Evolutionary conservation across 2,797 vertebrate species (phyloP), one percentile per base, ranked within the genome.

Genomic region (Notoglanidium macrostoma): DNA sequence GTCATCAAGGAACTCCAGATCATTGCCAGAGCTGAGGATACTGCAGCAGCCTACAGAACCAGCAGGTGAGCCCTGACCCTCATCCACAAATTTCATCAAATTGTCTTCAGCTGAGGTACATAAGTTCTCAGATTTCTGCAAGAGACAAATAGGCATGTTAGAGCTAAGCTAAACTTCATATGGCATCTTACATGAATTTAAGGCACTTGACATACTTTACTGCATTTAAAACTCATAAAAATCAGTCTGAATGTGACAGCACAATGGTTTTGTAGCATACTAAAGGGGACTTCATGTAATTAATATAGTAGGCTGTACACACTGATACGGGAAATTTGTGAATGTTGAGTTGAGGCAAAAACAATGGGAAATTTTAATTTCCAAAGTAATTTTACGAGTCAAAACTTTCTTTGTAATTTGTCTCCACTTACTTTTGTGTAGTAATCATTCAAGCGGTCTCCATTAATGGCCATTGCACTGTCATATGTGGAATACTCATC

Each of bases 11-110:
- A 97, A 98, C 29, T 8, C 91, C 74, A 98, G 94, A 1, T 98
- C 96, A 0, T 94, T 91, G 44, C 97, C 96, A 2, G 90, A 93
- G 74, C 96, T 96, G 79, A 97, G 94, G 51, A 96, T 91, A 87
- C 97, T 98, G 93, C 96, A 97, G 91, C 96, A 97, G 88, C 96
- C 97, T 0, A 98, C 40, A 0, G 98, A 99, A 19, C 97, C 97
- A 0, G 91, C 95, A 7, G 88, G 72, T 1, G 98, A 99, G 12
- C 90, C 95, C 3, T 92, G 89, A 0, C 97, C 98, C 90, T 98
- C 98, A 14, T 94, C 95, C 51, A 95, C 94, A 87, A 96, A 97
- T 57, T 95, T 61, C 57, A 95, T 90, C 17, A 96, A 89, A 88
- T 94, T 94, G 35, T 97, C 96, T 2, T 95, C 96, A 54, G 92